Percentiles rank a stretch among this genome's conserved stretches.
These are phyloP conservation scores for Hypsibius dujardini DNA, from an alignment of 1,140 invertebrate genomes.

Conservation along the genomic window DNA sequence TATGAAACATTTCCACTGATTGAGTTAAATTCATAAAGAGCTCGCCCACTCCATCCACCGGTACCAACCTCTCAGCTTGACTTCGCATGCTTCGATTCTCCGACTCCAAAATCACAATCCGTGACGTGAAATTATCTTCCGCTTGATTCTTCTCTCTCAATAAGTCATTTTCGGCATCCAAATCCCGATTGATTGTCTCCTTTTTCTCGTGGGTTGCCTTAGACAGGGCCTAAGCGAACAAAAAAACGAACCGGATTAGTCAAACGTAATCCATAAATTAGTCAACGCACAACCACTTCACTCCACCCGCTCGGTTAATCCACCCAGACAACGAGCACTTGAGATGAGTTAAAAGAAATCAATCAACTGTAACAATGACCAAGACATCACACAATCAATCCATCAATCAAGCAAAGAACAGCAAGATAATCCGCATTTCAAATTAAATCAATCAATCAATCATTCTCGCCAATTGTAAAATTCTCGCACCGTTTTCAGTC, in stretches of 20 bases:
- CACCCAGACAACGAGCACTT: too few relatives aligned
- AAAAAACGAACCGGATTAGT: too few relatives aligned
- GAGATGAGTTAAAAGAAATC: too few relatives aligned
- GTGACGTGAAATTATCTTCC: background rate
- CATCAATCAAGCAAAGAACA: background rate
- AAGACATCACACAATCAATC: background rate
- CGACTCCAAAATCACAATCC: background rate
- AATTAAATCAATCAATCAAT: too few relatives aligned
- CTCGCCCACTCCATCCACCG: too few relatives aligned
- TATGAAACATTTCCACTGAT: background rate
- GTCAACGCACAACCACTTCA: too few relatives aligned
- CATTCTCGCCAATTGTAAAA: too few relatives aligned
- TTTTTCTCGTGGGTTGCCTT: background rate
- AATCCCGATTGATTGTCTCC: background rate
- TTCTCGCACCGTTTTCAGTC: background rate
- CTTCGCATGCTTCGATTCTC: too few relatives aligned
- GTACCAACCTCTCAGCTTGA: too few relatives aligned
- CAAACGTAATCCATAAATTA: too few relatives aligned
- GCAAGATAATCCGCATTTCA: too few relatives aligned
- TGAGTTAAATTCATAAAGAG: background rate
- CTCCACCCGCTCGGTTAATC: too few relatives aligned
- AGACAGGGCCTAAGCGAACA: background rate
- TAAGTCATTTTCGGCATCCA: background rate
- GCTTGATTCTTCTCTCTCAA: conserved; percentile 3
- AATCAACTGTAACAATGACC: background rate